These are phyloP conservation scores for Limnephilus marmoratus DNA, from an alignment of 2,888 invertebrate species.

Conservation along the genomic window DNA sequence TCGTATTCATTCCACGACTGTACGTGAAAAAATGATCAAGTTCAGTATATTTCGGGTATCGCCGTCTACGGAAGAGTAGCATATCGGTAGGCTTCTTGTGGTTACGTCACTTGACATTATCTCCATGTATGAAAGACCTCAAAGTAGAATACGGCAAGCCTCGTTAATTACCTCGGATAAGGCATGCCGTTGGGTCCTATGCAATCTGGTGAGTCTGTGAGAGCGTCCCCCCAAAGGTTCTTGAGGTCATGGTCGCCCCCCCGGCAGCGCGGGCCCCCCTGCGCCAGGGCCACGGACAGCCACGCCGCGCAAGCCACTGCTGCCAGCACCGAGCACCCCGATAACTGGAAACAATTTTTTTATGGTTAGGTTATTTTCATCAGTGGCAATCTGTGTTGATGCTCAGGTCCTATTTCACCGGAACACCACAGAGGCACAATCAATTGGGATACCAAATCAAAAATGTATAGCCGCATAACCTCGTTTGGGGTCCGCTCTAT, in stretches of 20 bases:
- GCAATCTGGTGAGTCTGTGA: constrained; percentile 86
- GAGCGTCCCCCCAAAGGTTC: constrained; percentile 92
- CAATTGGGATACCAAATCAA: too few relatives aligned
- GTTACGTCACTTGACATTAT: too few relatives aligned
- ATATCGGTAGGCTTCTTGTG: too few relatives aligned
- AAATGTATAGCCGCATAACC: too few relatives aligned
- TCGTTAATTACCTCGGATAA: constrained; percentile 84
- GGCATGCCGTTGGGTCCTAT: constrained; percentile 89
- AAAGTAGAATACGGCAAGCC: not conserved
- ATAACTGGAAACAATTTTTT: constrained; percentile 52
- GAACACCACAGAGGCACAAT: too few relatives aligned
- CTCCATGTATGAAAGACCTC: too few relatives aligned
- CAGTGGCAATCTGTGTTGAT: not conserved
- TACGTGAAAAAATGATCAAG: too few relatives aligned
- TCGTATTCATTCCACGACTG: too few relatives aligned
- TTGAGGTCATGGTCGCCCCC: constrained; percentile 83
- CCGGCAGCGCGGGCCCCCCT: constrained; percentile 72
- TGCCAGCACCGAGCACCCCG: constrained; percentile 51
- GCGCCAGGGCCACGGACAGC: constrained; percentile 72
- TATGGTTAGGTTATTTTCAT: not conserved
- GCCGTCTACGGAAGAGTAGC: too few relatives aligned
- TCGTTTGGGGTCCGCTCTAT: too few relatives aligned
- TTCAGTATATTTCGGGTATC: too few relatives aligned
- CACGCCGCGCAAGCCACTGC: constrained; percentile 67
- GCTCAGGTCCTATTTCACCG: too few relatives aligned